These are phyloP conservation scores for Mormyrus hasselquistii DNA, from an alignment of 2,797 vertebrate genomes.

Conservation along the genomic window DNA sequence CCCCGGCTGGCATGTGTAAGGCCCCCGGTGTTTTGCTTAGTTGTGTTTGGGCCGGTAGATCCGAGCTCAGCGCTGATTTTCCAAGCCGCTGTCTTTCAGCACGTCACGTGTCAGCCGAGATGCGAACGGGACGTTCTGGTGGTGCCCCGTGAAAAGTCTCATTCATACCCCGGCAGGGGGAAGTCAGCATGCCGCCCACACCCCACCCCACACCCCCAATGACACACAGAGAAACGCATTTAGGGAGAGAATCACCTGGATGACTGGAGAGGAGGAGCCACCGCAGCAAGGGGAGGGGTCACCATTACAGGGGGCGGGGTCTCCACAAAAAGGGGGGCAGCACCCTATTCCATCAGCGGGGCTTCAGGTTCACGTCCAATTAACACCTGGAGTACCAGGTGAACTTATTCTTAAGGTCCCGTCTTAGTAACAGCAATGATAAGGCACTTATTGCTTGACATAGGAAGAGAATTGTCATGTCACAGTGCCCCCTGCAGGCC, in stretches of 20 bases:
- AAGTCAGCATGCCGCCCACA: neutral
- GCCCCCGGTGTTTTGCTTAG: neutral
- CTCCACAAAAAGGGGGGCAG: neutral
- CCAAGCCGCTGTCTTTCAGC: neutral
- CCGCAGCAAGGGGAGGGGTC: too few relatives aligned
- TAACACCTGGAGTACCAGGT: neutral
- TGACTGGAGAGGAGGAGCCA: neutral
- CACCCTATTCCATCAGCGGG: neutral
- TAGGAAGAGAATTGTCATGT: neutral
- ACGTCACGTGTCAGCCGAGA: neutral
- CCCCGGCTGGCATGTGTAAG: neutral
- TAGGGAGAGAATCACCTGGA: neutral
- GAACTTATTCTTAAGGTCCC: neutral
- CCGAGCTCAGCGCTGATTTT: neutral
- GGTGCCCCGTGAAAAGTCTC: neutral
- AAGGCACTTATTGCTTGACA: neutral
- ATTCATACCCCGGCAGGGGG: neutral
- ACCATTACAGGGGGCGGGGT: too few relatives aligned
- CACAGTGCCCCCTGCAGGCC: neutral
- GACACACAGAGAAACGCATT: slow-evolving; percentile 1
- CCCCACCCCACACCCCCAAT: neutral
- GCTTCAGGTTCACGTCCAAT: neutral
- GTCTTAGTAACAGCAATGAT: neutral
- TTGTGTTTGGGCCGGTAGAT: neutral
- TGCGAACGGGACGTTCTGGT: neutral